Evolutionary conservation across 2,888 invertebrate species (phyloP), one percentile per base, ranked within the genome.

Genomic region (Athalia cordata): DNA sequence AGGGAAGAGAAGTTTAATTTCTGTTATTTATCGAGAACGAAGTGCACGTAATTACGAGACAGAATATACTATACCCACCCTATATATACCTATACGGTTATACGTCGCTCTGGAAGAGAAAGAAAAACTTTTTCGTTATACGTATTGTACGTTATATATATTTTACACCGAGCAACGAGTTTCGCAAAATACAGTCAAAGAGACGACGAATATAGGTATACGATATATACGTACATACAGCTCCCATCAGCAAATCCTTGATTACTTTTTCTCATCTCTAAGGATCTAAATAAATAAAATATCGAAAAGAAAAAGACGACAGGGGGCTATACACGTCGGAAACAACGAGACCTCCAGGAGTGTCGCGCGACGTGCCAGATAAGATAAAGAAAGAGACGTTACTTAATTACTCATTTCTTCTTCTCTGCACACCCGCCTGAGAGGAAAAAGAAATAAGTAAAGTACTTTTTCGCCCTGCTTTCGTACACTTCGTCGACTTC

Each of bases 231-330:
- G 29, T 29, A 29, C 29, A 29, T 29, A 29, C 29, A 29, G 29
- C 84, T 87, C 85, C 89, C 89, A 90, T 90, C 89, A 90, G 88
- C 86, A 86, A 85, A 85, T 85, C 86, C 89, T 89, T 90, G 90
- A 90, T 90, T 90, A 90, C 89, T 89, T 89, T 89, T 88, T 89
- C 87, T 86, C 86, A 84, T 86, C 87, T 85, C 84, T 83, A 29
- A 29, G 86, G 84, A 87, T 90, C 89, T 89, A 87, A 90, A 89
- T 90, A 90, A 90, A 90, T 90, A 90, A 90, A 90, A 89, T 89
- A 90, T 89, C 87, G 86, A 84, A 81, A 84, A 78, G 80, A 81
- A 82, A 81, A 79, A 80, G 83, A 55, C 45, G 49, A 50, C 77
- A 67, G 62, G 59, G n/a, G 65, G n/a, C 8, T 55, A n/a, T 8